A percentile compares a stretch with the other conserved stretches of the same genome.
These are phyloP conservation scores for Brevimyrus niger DNA, from an alignment of 2,113 vertebrate species.

Conservation along the genomic window DNA sequence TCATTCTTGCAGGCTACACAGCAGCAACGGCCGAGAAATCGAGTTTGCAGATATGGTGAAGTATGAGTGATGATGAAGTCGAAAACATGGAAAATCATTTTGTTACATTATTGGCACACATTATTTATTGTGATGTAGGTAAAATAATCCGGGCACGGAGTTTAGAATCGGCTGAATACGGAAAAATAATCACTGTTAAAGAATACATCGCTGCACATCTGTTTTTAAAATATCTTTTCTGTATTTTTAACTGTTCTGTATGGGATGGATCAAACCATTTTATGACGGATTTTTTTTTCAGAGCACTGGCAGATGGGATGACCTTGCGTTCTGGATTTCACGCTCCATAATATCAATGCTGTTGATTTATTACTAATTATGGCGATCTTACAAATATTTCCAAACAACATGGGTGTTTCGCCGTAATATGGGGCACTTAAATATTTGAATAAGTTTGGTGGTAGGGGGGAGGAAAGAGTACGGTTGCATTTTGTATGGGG, in stretches of 20 bases:
- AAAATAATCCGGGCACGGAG: constrained; percentile 15
- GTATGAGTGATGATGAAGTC: not conserved
- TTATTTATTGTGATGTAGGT: constrained; percentile 26
- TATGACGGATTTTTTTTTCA: not conserved
- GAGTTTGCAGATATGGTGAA: not conserved
- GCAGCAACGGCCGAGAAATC: not conserved
- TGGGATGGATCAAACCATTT: not conserved
- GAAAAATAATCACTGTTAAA: constrained; percentile 27
- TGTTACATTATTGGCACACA: not conserved
- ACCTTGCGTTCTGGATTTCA: not conserved
- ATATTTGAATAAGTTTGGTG: not conserved
- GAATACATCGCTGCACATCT: constrained; percentile 17
- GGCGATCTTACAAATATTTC: not conserved
- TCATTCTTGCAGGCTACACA: not conserved
- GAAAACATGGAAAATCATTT: constrained; percentile 8
- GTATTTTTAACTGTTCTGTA: not conserved
- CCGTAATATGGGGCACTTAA: not conserved
- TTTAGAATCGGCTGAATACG: not conserved
- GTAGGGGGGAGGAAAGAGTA: not conserved
- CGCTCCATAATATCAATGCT: not conserved
- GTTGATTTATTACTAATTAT: not conserved
- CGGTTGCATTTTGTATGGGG: not conserved
- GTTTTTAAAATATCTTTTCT: constrained; percentile 29
- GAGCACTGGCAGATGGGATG: not conserved
- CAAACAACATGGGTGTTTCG: not conserved